phyloP scores from a whole-genome alignment of 2,888 invertebrate species.

The Meliscaeva auricollis region DNA sequence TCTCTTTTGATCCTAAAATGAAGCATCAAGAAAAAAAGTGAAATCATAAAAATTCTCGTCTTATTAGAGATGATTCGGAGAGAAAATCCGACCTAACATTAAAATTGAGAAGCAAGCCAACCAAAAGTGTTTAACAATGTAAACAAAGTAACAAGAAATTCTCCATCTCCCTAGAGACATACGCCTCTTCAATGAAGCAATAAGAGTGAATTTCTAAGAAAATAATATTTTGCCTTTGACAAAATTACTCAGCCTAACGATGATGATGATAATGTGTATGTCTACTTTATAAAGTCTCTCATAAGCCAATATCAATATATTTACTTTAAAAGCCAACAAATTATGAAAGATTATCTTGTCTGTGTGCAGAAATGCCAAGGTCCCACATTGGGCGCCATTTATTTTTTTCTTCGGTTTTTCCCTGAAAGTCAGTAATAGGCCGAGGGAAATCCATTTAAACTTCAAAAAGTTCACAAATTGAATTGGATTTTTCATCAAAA shows the following conservation, averaged over 20 bases:
- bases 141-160: constrained; percentile 11
- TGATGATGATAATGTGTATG: constrained; percentile 37
- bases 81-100: constrained; percentile 30
- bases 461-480: constrained; percentile 56
- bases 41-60: constrained; percentile 36
- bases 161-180: not conserved
- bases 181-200: constrained; percentile 40
- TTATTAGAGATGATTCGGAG: constrained; percentile 15
- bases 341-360: constrained; percentile 53
- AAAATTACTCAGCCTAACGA: constrained; percentile 29
- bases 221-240: constrained; percentile 53
- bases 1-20: not conserved
- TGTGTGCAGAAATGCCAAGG: constrained; percentile 14
- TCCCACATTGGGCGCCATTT: not conserved
- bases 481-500: constrained; percentile 61
- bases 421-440: constrained; percentile 35
- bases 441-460: constrained; percentile 55
- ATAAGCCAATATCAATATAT: constrained; percentile 38
- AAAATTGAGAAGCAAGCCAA: constrained; percentile 20
- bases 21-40: constrained; percentile 11
- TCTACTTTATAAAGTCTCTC: not conserved
- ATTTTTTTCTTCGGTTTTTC: too few species aligned
- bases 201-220: constrained; percentile 27
- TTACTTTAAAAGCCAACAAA: constrained; percentile 32
- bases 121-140: constrained; percentile 27